These are phyloP conservation scores for Dinothrombium tinctorium DNA, from an alignment of 1,140 invertebrate genomes.

Conservation along the genomic window DNA sequence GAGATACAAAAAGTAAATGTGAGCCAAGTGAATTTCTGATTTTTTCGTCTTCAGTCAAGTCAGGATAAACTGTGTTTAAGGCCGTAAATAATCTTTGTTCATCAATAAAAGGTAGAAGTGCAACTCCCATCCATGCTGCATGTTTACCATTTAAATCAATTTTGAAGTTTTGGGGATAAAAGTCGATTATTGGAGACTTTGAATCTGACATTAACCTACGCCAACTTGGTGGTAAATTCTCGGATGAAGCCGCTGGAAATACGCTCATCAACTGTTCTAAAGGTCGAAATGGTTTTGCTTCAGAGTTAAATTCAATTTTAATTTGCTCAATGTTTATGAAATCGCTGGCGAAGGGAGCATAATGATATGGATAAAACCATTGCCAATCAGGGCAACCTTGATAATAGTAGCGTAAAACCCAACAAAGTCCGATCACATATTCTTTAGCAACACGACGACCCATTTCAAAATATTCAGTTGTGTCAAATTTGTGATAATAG, in stretches of 20 bases:
- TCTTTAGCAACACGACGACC: conserved; percentile 55
- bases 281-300: conserved; percentile 75
- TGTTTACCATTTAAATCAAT: conserved; percentile 99
- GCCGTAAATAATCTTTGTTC: conserved; percentile 71
- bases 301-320: conserved; percentile 61
- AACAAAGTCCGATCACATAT: conserved; percentile 85
- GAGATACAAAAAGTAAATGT: conserved; percentile 10
- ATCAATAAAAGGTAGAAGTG: conserved; percentile 90
- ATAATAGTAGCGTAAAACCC: conserved; percentile 96
- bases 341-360: conserved; percentile 99
- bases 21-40: conserved; percentile 14
- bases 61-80: conserved; percentile 47
- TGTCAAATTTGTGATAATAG: conserved; percentile 91
- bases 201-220: conserved; percentile 77
- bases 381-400: conserved; percentile 98
- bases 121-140: conserved; percentile 85
- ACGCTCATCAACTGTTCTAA: conserved; percentile 97
- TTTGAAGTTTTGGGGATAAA: conserved; percentile 95
- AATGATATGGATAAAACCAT: conserved; percentile 99
- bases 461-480: conserved; percentile 35
- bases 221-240: conserved; percentile 80
- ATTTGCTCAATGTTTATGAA: conserved; percentile 73
- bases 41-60: conserved; percentile 55
- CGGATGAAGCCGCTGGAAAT: conserved; percentile 85
- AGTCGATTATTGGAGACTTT: conserved; percentile 86